These are phyloP conservation scores for Amphimallon solstitiale DNA, from an alignment of 2,888 invertebrate genomes.

Conservation along the genomic window DNA sequence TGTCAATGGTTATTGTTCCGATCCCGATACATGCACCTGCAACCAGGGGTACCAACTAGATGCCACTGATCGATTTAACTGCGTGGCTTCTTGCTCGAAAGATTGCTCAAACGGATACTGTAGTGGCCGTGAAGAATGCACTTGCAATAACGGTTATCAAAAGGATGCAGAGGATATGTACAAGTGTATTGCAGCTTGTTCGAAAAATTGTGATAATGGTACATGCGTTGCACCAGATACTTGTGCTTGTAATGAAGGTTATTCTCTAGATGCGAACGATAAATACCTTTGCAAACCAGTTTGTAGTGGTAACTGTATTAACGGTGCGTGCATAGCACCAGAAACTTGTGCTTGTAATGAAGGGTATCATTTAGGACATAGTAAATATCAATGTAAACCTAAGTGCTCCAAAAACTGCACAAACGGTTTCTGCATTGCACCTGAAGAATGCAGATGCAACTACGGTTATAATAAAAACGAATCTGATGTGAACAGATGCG, in stretches of 20 bases:
- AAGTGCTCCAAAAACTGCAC: conserved; percentile 40
- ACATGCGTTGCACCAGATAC: conserved; percentile 52
- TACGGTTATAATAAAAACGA: no score
- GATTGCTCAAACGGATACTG: no score
- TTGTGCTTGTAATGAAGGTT: no score
- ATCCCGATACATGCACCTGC: conserved; percentile 46
- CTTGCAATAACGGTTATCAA: background rate
- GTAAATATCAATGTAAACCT: conserved; percentile 40
- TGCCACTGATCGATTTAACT: no score
- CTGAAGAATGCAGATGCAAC: conserved; percentile 43
- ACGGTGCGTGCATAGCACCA: conserved; percentile 65
- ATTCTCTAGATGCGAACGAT: no score
- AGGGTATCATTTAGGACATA: conserved; percentile 39
- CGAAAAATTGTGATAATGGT: conserved; percentile 41
- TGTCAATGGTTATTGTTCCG: conserved; percentile 42
- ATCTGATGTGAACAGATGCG: conserved; percentile 44
- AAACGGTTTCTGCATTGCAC: conserved; percentile 39
- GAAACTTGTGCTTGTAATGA: conserved; percentile 42
- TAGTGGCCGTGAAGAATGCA: no score
- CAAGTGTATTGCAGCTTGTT: conserved; percentile 42
- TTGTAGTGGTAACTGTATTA: conserved; percentile 50
- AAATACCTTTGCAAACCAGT: conserved; percentile 36
- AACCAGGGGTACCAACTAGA: no score
- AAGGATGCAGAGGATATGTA: conserved; percentile 17
- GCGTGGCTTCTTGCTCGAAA: no score